Percentiles rank a stretch among this genome's conserved stretches.
These are phyloP conservation scores for Podarcis raffonei DNA, from an alignment of 2,113 vertebrate genomes.

Conservation along the genomic window DNA sequence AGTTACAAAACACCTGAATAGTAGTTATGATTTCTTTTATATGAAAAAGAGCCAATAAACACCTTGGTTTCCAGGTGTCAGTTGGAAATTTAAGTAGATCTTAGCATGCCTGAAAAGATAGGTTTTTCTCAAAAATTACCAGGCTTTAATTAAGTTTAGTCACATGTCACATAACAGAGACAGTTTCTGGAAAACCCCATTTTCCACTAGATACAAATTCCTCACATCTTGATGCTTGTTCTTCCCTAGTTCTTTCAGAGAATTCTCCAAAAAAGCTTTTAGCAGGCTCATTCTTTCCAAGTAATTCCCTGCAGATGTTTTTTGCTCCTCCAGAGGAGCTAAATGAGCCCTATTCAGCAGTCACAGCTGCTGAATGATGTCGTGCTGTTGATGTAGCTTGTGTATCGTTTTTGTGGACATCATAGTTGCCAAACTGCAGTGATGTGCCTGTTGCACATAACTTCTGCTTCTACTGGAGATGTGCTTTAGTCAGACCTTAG, in stretches of 20 bases:
- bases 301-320: not conserved
- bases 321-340: not conserved
- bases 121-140: not conserved
- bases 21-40: not conserved
- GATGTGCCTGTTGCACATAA: not conserved
- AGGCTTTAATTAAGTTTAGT: not conserved
- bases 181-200: not conserved
- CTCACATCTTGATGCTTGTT: not conserved
- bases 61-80: not conserved
- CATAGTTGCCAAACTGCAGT: not conserved
- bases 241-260: not conserved
- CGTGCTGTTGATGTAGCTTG: not conserved
- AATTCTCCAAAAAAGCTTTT: not conserved
- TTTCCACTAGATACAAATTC: not conserved
- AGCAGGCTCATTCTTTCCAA: not conserved
- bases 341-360: not conserved
- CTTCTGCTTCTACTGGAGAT: too few species aligned
- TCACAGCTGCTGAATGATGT: too few species aligned
- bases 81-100: not conserved
- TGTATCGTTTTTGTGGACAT: not conserved
- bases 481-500: not conserved
- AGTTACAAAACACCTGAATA: not conserved
- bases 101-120: not conserved
- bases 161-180: not conserved
- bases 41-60: not conserved